Evolutionary conservation across 2,797 vertebrate genomes (phyloP), one percentile per base, ranked within the genome.

Genomic region (Anguilla pacifica): DNA sequence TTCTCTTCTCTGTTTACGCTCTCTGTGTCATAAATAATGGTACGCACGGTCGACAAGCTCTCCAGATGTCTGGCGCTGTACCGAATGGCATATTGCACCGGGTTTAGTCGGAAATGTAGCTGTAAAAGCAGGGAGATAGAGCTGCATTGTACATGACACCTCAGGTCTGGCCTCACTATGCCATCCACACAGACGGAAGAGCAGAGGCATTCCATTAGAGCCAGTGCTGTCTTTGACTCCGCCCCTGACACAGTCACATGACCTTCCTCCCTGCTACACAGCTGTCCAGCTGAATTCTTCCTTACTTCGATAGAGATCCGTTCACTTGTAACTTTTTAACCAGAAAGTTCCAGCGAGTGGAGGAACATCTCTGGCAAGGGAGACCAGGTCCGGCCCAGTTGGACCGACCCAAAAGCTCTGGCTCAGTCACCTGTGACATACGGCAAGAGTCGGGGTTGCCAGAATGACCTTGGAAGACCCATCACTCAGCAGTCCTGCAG

Each of bases 51-150:
- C 61, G 74, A 64, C 61, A 84, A n/a, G 87, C 84, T 46, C 46
- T 3, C 84, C 84, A 85, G 82, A 84, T 88, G 79, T 72, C 82
- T 46, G 2, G 17, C 3, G 59, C 39, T 67, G 59, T 64, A 49
- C 59, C 67, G 57, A 49, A 85, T 22, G 43, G 19, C 22, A 25
- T n/a, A 25, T 85, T 15, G 19, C 55, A 11, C 6, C 19, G 83
- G 10, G 25, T 59, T 84, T 57, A 2, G 28, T 39, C 6, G 55
- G 28, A 84, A 19, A 9, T 84, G 53, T 28, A 35, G 49, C 49
- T 55, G n/a, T 55, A 84, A 84, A 57, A 57, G 82, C 51, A 31
- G 31, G 13, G 28, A 77, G 72, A 77, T 35, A 77, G 28, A 3
- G 31, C 43, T 10, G 7, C 57, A 53, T 57, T 55, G 22, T 35